Evolutionary conservation across 1,140 invertebrate genomes (phyloP).

Genomic region (Drosophila ambigua): DNA sequence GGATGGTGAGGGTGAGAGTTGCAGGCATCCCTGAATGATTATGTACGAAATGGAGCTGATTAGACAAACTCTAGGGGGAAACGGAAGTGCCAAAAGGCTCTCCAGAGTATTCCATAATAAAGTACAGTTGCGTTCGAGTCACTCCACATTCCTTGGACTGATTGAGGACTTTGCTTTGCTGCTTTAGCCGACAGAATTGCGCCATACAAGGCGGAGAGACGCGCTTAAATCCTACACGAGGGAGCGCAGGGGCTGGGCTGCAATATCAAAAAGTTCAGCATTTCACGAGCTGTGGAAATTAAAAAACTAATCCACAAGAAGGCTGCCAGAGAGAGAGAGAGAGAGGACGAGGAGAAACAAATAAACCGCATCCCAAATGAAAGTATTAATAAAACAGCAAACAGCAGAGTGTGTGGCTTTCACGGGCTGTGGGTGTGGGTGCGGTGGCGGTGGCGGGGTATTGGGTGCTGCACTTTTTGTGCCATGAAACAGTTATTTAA

Average conservation of each 20-base stretch:
- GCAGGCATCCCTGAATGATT: too few species aligned
- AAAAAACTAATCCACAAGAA: constrained; percentile 72
- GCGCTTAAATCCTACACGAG: too few species aligned
- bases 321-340: constrained; percentile 1
- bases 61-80: constrained; percentile 30
- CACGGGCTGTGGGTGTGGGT: background rate
- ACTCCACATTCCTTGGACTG: too few species aligned
- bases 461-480: constrained; percentile 28
- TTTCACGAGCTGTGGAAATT: constrained; percentile 59
- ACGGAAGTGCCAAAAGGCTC: background rate
- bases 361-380: constrained; percentile 71
- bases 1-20: too few species aligned
- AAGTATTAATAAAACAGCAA: constrained; percentile 76
- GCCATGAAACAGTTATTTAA: constrained; percentile 72
- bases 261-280: constrained; percentile 45
- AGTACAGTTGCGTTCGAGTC: too few species aligned
- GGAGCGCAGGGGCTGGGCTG: background rate
- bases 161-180: too few species aligned
- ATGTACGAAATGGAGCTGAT: constrained; percentile 32
- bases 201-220: too few species aligned
- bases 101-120: too few species aligned
- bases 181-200: too few species aligned
- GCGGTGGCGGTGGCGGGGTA: background rate
- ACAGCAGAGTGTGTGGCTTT: constrained; percentile 9
- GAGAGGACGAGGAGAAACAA: constrained; percentile 30